Evolutionary conservation across 2,888 invertebrate species (phyloP), one percentile per base, ranked within the genome.

Genomic region (Ichneumon xanthorius): DNA sequence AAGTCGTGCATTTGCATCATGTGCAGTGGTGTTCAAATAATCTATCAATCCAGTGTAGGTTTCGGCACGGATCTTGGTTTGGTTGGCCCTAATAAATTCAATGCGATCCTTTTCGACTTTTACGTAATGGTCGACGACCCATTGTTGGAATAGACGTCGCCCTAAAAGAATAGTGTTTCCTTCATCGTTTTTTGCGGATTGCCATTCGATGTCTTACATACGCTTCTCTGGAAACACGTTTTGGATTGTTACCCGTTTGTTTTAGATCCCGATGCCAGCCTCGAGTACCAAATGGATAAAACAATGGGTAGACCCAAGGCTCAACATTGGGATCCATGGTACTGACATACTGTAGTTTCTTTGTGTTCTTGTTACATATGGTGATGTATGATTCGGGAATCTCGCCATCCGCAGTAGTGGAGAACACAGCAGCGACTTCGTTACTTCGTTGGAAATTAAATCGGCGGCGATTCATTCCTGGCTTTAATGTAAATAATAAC

Each of bases 321-420:
- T 33, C 33, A 33, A 33, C 33, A 33, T 33, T 33, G 33, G 33
- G 87, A 86, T 89, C 86, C 88, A 89, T 86, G 30, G 77, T 78
- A 70, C 82, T 88, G 19, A 88, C 71, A 7, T 26, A 30, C 48
- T 84, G 73, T 73, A 88, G 79, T 33, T 65, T 22, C 82, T 80
- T 85, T 7, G 86, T 84, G 58, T 76, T 78, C 72, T 75, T 84
- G 48, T 88, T 85, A 16, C 85, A 68, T 76, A 87, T 78, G 26
- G 77, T 73, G 0, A 86, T 84, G 9, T 86, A 87, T 9, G 85
- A 82, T 86, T 88, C 85, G 4, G 82, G 86, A 75, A 88, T 87
- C 50, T 87, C 87, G 37, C 86, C 84, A 82, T 87, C 84, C 53
- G 86, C 86, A n/a, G 80, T 82, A 37, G 85, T 87, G 2, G 71